Evolutionary conservation across 2,888 invertebrate species (phyloP).

Genomic region (Eumacrocentrus americanus): DNA sequence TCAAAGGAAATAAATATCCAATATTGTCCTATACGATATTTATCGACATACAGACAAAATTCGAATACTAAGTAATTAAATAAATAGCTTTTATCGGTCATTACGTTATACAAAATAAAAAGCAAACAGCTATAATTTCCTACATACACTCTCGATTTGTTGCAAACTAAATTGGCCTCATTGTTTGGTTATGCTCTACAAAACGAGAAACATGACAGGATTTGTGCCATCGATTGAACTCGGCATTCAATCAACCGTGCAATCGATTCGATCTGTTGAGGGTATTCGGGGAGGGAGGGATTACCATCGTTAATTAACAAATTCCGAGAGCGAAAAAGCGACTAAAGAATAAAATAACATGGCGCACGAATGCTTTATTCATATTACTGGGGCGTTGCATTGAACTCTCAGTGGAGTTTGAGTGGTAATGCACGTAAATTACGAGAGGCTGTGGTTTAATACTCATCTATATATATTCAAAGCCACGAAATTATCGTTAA

Average conservation of each 20-base stretch:
- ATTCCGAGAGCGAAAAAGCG: not conserved
- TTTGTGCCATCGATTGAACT: constrained; percentile 1
- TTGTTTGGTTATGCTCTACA: not conserved
- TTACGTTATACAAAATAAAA: not conserved
- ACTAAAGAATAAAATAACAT: not conserved
- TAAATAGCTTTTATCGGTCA: too few relatives aligned
- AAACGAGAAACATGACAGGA: not conserved
- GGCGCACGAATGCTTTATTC: too few relatives aligned
- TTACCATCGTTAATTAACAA: constrained; percentile 17
- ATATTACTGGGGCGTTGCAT: too few relatives aligned
- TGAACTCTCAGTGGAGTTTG: too few relatives aligned
- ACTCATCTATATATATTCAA: too few relatives aligned
- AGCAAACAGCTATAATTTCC: constrained; percentile 5
- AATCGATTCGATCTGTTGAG: not conserved
- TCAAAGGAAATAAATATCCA: not conserved
- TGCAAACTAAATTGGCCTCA: not conserved
- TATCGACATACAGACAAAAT: too few relatives aligned
- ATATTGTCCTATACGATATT: not conserved
- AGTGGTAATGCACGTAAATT: too few relatives aligned
- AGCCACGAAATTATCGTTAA: too few relatives aligned
- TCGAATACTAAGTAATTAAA: too few relatives aligned
- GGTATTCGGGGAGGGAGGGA: not conserved
- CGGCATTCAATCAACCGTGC: not conserved
- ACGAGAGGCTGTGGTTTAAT: too few relatives aligned
- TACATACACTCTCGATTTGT: not conserved